phyloP scores from a whole-genome alignment of 2,888 invertebrate genomes.

The Cynaeus angustus region DNA sequence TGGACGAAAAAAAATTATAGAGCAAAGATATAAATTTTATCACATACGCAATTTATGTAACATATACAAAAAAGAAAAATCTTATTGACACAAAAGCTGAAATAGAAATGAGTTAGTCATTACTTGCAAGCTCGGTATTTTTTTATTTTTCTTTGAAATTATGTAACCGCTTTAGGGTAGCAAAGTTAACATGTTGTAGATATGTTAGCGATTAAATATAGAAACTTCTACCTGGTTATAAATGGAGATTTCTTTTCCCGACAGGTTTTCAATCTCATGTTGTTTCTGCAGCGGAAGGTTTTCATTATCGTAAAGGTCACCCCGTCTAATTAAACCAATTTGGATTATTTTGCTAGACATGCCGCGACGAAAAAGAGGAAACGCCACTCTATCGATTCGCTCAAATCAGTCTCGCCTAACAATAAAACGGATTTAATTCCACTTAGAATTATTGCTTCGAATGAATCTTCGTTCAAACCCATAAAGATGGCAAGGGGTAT shows the following conservation, averaged over 20 bases:
- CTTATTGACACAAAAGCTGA: no score
- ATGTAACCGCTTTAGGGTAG: no score
- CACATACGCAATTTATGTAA: no score
- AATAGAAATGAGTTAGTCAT: no score
- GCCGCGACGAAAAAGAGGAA: conserved; percentile 18
- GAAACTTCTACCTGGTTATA: conserved; percentile 16
- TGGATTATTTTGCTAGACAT: conserved; percentile 22
- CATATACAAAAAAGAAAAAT: no score
- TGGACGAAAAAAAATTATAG: no score
- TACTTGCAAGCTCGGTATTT: no score
- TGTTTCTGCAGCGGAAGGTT: conserved; percentile 31
- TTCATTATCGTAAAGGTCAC: conserved; percentile 40
- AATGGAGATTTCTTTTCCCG: conserved; percentile 31
- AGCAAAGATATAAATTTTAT: no score
- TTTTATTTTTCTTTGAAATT: no score
- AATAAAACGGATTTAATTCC: conserved; percentile 35
- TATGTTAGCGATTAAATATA: conserved; percentile 25
- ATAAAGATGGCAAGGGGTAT: conserved; percentile 17
- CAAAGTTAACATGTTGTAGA: no score
- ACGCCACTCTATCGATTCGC: conserved; percentile 25
- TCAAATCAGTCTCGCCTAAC: conserved; percentile 23
- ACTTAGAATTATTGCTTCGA: conserved; percentile 30
- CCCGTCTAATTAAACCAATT: conserved; percentile 31
- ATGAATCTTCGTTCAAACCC: conserved; percentile 15
- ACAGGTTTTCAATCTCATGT: conserved; percentile 28